Evolutionary conservation across 2,888 invertebrate genomes (phyloP).

Genomic region (Phyto melanocephala): DNA sequence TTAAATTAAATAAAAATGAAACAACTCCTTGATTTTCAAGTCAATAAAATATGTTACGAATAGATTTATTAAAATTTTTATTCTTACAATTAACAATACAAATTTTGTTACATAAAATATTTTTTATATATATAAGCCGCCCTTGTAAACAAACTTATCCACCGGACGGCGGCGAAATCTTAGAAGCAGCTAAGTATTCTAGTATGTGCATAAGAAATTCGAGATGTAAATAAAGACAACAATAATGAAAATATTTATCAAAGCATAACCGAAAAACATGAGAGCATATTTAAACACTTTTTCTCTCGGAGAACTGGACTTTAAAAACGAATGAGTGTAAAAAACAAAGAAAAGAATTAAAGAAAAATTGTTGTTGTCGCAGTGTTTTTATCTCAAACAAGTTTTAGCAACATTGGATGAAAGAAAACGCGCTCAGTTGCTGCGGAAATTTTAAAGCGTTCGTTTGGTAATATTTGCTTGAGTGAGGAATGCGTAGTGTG

Average conservation of each 20-base stretch:
- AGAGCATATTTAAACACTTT: neutral
- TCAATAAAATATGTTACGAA: no score
- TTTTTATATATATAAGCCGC: no score
- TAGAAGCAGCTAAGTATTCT: neutral
- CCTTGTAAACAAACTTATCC: no score
- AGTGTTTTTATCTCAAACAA: constrained; percentile 51
- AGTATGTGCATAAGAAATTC: constrained; percentile 38
- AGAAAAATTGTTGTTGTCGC: constrained; percentile 16
- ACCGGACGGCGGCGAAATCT: no score
- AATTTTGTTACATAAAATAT: no score
- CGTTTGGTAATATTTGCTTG: constrained; percentile 58
- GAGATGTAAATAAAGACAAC: constrained; percentile 48
- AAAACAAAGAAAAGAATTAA: neutral
- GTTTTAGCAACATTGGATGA: constrained; percentile 56
- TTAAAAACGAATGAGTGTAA: constrained; percentile 28
- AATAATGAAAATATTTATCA: constrained; percentile 35
- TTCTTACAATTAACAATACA: no score
- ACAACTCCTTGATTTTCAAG: no score
- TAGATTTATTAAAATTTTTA: no score
- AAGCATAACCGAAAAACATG: neutral
- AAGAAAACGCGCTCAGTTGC: constrained; percentile 65
- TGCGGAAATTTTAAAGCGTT: constrained; percentile 67
- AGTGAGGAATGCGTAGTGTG: neutral
- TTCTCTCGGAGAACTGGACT: neutral
- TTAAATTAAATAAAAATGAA: no score